phyloP scores from a whole-genome alignment of 2,888 invertebrate genomes.

The Plusia festucae region DNA sequence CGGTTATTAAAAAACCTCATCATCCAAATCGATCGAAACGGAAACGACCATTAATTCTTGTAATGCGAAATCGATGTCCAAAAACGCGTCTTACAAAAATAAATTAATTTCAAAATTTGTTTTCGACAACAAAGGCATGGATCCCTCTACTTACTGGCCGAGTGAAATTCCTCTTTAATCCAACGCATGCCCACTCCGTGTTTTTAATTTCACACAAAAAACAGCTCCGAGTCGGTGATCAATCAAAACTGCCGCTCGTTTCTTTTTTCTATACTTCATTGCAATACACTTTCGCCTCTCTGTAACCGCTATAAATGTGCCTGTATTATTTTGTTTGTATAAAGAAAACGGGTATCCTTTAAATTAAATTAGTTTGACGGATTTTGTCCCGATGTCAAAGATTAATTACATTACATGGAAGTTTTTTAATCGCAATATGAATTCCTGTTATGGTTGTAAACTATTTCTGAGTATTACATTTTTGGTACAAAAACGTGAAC shows the following conservation, averaged over 20 bases:
- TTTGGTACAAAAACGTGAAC: background rate
- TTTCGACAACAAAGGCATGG: constrained; percentile 75
- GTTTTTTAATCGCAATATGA: constrained; percentile 42
- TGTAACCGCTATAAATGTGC: constrained; percentile 84
- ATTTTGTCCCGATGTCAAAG: constrained; percentile 68
- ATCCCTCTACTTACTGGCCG: constrained; percentile 76
- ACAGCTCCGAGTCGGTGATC: constrained; percentile 85
- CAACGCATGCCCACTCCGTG: constrained; percentile 84
- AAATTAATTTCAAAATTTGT: constrained; percentile 80
- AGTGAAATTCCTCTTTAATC: constrained; percentile 86
- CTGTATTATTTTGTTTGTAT: constrained; percentile 85
- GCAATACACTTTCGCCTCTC: constrained; percentile 86
- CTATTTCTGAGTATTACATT: constrained; percentile 17
- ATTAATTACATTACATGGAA: constrained; percentile 52
- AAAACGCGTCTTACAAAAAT: constrained; percentile 71
- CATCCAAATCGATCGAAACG: constrained; percentile 55
- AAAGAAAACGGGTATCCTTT: constrained; percentile 84
- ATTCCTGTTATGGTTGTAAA: constrained; percentile 18
- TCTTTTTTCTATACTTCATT: constrained; percentile 84
- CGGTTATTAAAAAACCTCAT: constrained; percentile 53
- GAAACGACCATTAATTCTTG: constrained; percentile 66
- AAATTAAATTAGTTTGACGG: constrained; percentile 84
- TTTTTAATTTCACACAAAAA: constrained; percentile 89
- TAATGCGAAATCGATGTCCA: constrained; percentile 77
- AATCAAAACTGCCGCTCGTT: constrained; percentile 86